Conservation (phyloP, 2,113 vertebrate species). For the Ondatra zibethicus region DNA sequence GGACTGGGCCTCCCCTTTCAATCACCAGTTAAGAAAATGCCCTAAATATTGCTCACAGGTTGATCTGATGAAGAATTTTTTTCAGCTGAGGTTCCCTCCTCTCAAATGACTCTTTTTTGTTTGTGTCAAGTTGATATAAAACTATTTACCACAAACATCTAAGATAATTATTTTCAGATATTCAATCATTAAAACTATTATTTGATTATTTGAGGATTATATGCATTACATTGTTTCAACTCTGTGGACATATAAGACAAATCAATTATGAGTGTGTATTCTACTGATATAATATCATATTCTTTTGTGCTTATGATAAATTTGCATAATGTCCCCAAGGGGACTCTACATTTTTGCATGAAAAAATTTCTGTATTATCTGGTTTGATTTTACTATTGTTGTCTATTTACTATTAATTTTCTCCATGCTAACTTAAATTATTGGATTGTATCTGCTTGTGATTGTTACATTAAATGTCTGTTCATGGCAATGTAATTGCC, state of each 20-base stretch:
- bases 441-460: too few species aligned
- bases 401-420: too few species aligned
- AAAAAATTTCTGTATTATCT: too few species aligned
- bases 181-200: background rate
- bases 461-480: background rate
- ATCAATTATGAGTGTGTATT: background rate
- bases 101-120: background rate
- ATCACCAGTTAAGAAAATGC: background rate
- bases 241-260: background rate
- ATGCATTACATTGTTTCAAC: background rate
- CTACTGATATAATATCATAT: background rate
- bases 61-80: too few species aligned
- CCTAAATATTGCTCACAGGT: background rate
- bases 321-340: background rate
- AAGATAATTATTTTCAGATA: background rate
- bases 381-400: too few species aligned
- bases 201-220: background rate
- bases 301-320: background rate
- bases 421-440: too few species aligned
- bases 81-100: background rate
- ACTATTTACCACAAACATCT: background rate
- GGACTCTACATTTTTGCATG: background rate
- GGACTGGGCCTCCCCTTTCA: fast-evolving
- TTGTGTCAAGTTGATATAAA: background rate
- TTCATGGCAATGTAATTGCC: background rate